Evolutionary conservation across 2,888 invertebrate genomes (phyloP).

Genomic region (Megaustenia siamemsis): DNA sequence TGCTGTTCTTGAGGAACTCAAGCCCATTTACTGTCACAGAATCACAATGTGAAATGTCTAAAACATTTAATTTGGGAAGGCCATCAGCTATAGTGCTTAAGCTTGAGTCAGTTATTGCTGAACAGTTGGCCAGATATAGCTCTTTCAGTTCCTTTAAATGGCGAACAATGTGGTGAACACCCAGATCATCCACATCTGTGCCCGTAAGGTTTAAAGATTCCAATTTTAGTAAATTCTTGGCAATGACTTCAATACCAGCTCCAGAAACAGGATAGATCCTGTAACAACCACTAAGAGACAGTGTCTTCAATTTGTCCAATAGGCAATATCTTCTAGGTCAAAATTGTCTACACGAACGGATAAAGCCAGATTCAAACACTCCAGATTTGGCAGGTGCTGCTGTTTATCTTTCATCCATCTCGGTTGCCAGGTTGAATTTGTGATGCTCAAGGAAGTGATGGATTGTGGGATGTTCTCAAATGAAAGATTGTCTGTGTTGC

Average conservation of each 20-base stretch:
- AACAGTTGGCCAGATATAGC: constrained; percentile 61
- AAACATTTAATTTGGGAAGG: constrained; percentile 58
- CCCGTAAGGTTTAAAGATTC: constrained; percentile 60
- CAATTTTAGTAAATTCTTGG: constrained; percentile 60
- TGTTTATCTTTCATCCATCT: constrained; percentile 65
- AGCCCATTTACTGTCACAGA: constrained; percentile 51
- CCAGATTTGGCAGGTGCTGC: constrained; percentile 61
- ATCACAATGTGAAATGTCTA: constrained; percentile 61
- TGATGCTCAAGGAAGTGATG: constrained; percentile 61
- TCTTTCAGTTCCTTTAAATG: constrained; percentile 60
- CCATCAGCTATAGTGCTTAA: constrained; percentile 60
- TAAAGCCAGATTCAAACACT: constrained; percentile 60
- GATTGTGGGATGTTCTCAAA: constrained; percentile 62
- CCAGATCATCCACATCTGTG: constrained; percentile 62
- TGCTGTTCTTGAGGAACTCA: neutral
- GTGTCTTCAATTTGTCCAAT: constrained; percentile 59
- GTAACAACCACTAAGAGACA: constrained; percentile 68
- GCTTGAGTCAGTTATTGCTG: constrained; percentile 59
- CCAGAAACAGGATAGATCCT: constrained; percentile 59
- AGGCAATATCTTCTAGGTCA: constrained; percentile 63
- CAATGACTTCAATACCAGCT: constrained; percentile 60
- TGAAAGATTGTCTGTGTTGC: constrained; percentile 63
- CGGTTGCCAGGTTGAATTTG: constrained; percentile 63
- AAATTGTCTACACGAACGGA: constrained; percentile 63
- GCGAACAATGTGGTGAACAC: constrained; percentile 66